Base-by-base conservation (phyloP, 2,797 vertebrate genomes). In the Corythornis leucogaster region DNA sequence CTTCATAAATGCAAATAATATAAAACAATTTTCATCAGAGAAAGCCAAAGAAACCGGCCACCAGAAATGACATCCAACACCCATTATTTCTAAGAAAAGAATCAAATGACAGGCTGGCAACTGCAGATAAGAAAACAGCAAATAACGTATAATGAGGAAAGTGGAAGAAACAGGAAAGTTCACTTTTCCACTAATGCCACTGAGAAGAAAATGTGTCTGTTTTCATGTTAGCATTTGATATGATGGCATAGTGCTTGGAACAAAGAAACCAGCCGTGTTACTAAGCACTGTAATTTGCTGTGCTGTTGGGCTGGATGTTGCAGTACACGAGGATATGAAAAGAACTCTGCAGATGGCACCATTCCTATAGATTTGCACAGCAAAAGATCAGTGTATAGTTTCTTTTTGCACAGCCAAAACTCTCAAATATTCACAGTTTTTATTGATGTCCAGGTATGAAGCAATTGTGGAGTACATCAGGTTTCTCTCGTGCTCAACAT, bases 141-240 rank as follows among this genome's bases (percentile, higher is more conserved):
- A 85, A 54, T 30, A 33, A 15, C 0, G 0, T 15, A 21, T 12
- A 63, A 55, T 0, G 7, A 58, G 24, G 10, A 33, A 62, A 50
- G 35, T 25, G 5, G 21, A 75, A 71, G 51, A 76, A 62, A 15
- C 3, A 43, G 28, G 2, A 38, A 92, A 58, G 5, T 76, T 64
- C 33, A 28, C 21, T 59, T 78, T 74, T 55, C 61, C 31, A 24
- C 28, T 50, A 54, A n/a, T 16, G 10, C 15, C 20, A 55, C 10
- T 21, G 53, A 54, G 40, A 22, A 71, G 58, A 15, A 6, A 4
- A 2, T 5, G 14, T 13, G 16, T 10, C 5, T 55, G 5, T 66
- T 83, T 81, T 67, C 54, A 33, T 16, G 28, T 61, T 71, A 58
- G 54, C 14, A 4, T 16, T 25, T 16, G 53, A 10, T 9, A 35